Conservation (phyloP, 1,140 invertebrate species). For the Drosophila kohkoa region DNA sequence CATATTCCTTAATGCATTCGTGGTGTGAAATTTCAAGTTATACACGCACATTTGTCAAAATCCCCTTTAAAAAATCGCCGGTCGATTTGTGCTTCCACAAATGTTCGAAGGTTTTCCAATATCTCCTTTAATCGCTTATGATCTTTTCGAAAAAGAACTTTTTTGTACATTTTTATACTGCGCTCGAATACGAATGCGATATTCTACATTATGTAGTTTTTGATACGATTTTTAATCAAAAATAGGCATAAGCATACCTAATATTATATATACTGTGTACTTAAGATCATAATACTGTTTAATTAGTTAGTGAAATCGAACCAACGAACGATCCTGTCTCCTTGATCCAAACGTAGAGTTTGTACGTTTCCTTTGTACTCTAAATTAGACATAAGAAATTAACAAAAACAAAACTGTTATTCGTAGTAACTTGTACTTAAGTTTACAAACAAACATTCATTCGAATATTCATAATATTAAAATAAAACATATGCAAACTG, state of each 20-base stretch:
- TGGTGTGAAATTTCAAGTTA: slow-evolving; percentile 54
- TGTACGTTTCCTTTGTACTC: slow-evolving; percentile 41
- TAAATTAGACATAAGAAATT: slow-evolving; percentile 10
- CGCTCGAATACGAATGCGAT: slow-evolving; percentile 41
- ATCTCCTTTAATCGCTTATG: slow-evolving; percentile 12
- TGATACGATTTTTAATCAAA: slow-evolving; percentile 67
- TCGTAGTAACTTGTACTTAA: slow-evolving; percentile 37
- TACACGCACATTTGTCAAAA: slow-evolving; percentile 36
- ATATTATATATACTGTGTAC: slow-evolving; percentile 23
- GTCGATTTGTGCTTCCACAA: slow-evolving; percentile 68
- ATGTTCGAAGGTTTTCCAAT: slow-evolving; percentile 32
- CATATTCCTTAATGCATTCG: slow-evolving; percentile 30
- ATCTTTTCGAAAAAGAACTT: slow-evolving; percentile 61
- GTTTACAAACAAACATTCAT: not conserved
- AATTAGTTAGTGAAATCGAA: slow-evolving; percentile 56
- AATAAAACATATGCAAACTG: slow-evolving; percentile 1
- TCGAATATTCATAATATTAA: slow-evolving; percentile 26
- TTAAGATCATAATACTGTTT: slow-evolving; percentile 47
- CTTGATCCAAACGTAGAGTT: slow-evolving; percentile 27
- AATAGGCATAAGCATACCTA: slow-evolving; percentile 38
- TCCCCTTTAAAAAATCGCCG: slow-evolving; percentile 50
- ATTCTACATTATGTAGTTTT: slow-evolving; percentile 55
- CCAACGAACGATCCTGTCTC: slow-evolving; percentile 26
- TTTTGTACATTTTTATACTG: slow-evolving; percentile 39
- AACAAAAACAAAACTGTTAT: slow-evolving; percentile 30